These are phyloP conservation scores for Protobothrops flavoviridis DNA, from an alignment of 2,113 vertebrate genomes.

Conservation along the genomic window DNA sequence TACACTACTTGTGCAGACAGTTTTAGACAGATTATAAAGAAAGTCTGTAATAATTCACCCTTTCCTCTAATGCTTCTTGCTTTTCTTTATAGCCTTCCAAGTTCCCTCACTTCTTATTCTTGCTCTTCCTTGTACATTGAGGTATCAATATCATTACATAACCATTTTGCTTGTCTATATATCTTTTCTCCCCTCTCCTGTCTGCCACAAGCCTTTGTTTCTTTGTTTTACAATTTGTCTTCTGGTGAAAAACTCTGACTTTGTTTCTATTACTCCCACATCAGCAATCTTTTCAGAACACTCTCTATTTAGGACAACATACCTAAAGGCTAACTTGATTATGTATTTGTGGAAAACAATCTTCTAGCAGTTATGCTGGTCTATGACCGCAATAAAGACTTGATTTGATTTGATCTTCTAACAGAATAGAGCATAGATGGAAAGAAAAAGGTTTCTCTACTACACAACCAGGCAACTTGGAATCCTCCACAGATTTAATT, in stretches of 20 bases:
- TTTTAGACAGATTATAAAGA: constrained; percentile 1
- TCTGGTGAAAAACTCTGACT: not conserved
- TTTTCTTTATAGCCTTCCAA: not conserved
- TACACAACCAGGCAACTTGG: not conserved
- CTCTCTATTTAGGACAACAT: not conserved
- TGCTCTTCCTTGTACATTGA: not conserved
- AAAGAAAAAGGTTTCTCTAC: not conserved
- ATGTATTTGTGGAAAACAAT: not conserved
- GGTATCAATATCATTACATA: not conserved
- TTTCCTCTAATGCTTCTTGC: not conserved
- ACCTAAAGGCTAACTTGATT: not conserved
- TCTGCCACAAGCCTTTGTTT: not conserved
- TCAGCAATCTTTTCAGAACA: not conserved
- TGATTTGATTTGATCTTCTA: not conserved
- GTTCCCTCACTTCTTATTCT: not conserved
- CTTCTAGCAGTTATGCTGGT: not conserved
- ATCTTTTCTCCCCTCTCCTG: not conserved
- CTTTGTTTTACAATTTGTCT: not conserved
- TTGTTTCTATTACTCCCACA: not conserved
- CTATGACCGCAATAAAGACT: not conserved
- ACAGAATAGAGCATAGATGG: not conserved
- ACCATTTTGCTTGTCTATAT: not conserved
- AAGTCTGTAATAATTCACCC: not conserved
- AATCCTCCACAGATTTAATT: not conserved
- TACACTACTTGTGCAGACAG: not conserved